These are phyloP conservation scores for Psylliodes chrysocephalus DNA, from an alignment of 2,888 invertebrate genomes.

Conservation along the genomic window DNA sequence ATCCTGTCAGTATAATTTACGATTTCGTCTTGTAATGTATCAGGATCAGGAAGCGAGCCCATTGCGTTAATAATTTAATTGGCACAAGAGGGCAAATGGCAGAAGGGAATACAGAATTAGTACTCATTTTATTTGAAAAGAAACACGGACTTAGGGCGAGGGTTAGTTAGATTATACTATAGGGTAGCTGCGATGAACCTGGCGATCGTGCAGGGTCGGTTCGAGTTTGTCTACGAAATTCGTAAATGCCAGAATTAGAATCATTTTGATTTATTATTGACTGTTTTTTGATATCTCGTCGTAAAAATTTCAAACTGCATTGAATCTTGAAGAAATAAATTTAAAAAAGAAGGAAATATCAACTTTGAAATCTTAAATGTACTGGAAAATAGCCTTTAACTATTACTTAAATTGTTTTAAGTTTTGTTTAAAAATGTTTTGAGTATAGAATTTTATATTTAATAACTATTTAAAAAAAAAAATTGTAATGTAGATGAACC, in stretches of 20 bases:
- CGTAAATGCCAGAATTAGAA: background rate
- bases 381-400: too few relatives aligned
- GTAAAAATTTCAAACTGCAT: too few relatives aligned
- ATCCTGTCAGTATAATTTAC: constrained; percentile 25
- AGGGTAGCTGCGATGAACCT: constrained; percentile 40
- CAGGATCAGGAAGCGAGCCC: constrained; percentile 36
- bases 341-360: too few relatives aligned
- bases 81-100: constrained; percentile 39
- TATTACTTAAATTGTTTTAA: too few relatives aligned
- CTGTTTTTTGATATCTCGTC: too few relatives aligned
- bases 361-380: too few relatives aligned
- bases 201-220: constrained; percentile 5
- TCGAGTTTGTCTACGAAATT: background rate
- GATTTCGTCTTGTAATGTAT: constrained; percentile 25
- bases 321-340: too few relatives aligned
- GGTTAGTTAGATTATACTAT: constrained; percentile 50
- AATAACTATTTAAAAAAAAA: too few relatives aligned
- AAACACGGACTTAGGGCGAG: constrained; percentile 51
- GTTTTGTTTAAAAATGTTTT: too few relatives aligned
- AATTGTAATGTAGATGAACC: too few relatives aligned
- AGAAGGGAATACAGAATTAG: constrained; percentile 52
- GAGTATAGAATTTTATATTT: too few relatives aligned
- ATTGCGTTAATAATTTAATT: constrained; percentile 53
- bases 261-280: too few relatives aligned
- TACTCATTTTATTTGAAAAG: constrained; percentile 54